A percentile compares a stretch with the other conserved stretches of the same genome.
Conservation (phyloP, 1,140 invertebrate species). For the Drosophila lowei region DNA sequence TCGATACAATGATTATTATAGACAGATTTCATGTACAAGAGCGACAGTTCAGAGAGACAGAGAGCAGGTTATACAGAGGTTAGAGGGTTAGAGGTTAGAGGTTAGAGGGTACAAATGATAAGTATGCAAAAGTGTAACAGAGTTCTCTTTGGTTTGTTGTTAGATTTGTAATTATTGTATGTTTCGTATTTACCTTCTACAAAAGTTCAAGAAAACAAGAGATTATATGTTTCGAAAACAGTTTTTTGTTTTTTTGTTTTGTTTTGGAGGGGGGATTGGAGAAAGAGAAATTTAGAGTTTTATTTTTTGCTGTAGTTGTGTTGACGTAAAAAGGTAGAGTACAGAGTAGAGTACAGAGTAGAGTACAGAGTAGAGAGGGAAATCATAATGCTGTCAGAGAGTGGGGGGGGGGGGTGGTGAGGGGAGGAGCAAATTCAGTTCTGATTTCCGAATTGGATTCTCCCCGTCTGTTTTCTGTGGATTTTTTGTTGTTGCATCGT, state of each 20-base stretch:
- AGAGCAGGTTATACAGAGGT: constrained; percentile 48
- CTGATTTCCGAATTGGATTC: constrained; percentile 15
- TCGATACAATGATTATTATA: constrained; percentile 41
- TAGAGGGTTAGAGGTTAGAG: too few species aligned
- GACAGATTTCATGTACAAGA: constrained; percentile 49
- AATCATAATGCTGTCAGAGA: constrained; percentile 51
- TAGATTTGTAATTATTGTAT: constrained; percentile 51
- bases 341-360: constrained; percentile 1
- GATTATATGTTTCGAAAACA: constrained; percentile 77
- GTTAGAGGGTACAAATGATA: constrained; percentile 32
- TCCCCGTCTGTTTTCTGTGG: background rate
- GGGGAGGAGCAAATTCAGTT: constrained; percentile 44
- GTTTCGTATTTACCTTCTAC: constrained; percentile 82
- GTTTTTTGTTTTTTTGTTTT: constrained; percentile 63
- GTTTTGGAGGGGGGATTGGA: constrained; percentile 67
- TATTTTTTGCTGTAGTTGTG: constrained; percentile 62
- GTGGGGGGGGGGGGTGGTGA: background rate
- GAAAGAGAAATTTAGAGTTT: constrained; percentile 82
- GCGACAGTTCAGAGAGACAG: constrained; percentile 70
- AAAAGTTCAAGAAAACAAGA: constrained; percentile 83
- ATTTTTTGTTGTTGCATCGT: constrained; percentile 53
- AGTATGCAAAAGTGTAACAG: constrained; percentile 71
- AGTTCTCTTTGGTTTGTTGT: constrained; percentile 48
- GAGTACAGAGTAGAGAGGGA: constrained; percentile 15
- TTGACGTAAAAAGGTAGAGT: constrained; percentile 30